phyloP scores from a whole-genome alignment of 2,888 invertebrate species.

The Parnassius smintheus region DNA sequence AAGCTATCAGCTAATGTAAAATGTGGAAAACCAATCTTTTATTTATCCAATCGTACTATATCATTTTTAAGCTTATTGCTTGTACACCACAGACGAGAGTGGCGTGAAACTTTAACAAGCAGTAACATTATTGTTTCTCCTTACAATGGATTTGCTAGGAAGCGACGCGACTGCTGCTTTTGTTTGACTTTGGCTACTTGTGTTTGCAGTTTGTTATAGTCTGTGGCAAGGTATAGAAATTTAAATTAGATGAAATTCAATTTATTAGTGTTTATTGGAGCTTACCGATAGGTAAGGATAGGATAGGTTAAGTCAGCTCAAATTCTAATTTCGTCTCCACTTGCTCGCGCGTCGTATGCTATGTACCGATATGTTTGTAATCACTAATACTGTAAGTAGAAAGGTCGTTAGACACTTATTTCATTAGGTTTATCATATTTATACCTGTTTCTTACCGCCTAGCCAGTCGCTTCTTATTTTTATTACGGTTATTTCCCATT shows the following conservation, averaged over 20 bases:
- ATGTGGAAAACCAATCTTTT: conserved; percentile 22
- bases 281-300: too few species aligned
- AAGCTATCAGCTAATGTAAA: conserved; percentile 24
- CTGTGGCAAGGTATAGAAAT: not conserved
- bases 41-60: conserved; percentile 8
- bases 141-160: conserved; percentile 24
- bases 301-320: too few species aligned
- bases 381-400: too few species aligned
- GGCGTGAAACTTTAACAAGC: conserved; percentile 9
- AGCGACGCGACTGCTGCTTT: conserved; percentile 22
- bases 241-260: too few species aligned
- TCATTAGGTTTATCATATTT: too few species aligned
- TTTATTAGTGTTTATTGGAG: not conserved
- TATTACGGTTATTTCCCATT: too few species aligned
- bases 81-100: not conserved
- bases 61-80: conserved; percentile 6
- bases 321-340: too few species aligned
- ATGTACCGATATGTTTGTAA: too few species aligned
- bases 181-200: conserved; percentile 21
- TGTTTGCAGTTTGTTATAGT: not conserved
- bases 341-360: too few species aligned
- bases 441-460: too few species aligned
- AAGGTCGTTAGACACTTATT: too few species aligned
- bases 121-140: conserved; percentile 18
- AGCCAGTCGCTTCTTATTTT: too few species aligned